Evolutionary conservation across 2,888 invertebrate genomes (phyloP), one percentile per base, ranked within the genome.

Genomic region (Brassicogethes aeneus): DNA sequence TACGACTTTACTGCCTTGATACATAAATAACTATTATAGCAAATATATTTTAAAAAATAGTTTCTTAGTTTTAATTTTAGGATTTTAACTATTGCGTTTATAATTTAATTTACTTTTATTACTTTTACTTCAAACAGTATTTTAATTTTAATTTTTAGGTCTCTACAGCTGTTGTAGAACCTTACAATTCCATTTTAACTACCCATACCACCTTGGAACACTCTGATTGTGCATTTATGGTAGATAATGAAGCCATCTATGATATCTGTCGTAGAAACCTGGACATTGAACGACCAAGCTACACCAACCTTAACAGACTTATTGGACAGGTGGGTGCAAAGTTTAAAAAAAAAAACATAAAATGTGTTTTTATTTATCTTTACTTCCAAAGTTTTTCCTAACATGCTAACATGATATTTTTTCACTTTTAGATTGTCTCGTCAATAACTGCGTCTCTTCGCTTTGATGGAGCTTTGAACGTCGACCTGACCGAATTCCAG

Each of bases 401-500:
- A n/a, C n/a, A n/a, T n/a, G n/a, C n/a, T n/a, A n/a, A n/a, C n/a
- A n/a, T n/a, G n/a, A n/a, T n/a, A n/a, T n/a, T n/a, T n/a, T n/a
- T n/a, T 35, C 41, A 48, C 41, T 43, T 55, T 32, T 77, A 88
- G 76, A 92, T 95, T 59, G 93, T 88, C 10, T 92, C 82, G 1
- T 88, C 90, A n/a, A 92, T 93, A 58, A 93, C 92, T 1, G 92
- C 93, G 1, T 92, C 92, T 1, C 75, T 93, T 29, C 81, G 92
- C 40, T 93, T 93, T 70, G 91, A 89, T 68, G 91, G 91, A 54
- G 91, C 91, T 8, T 77, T 92, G 44, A 93, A 93, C 70, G 92
- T 93, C 41, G 92, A 93, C 71, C 75, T 93, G 51, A 92, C 90
- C 16, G 92, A 93, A 72, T 93, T 93, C 77, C 92, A 93, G 71